Percentiles rank a stretch among this genome's conserved stretches.
Conservation (phyloP, 1,140 invertebrate species). For the Mesaphorura yosii region DNA sequence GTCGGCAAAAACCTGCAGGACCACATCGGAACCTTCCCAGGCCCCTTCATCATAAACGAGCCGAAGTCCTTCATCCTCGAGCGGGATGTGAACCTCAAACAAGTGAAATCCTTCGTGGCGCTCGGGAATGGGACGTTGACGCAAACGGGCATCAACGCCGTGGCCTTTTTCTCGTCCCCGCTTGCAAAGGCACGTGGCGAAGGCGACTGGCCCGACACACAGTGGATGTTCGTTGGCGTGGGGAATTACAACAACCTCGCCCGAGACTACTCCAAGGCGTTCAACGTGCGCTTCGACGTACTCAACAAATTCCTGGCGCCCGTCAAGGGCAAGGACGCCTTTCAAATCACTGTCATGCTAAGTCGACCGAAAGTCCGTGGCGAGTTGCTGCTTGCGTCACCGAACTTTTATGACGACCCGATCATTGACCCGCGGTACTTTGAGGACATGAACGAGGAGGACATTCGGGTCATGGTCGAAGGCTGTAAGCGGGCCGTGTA, state of each 20-base stretch:
- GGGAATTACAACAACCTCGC: slow-evolving; percentile 11
- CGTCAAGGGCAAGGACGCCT: slow-evolving; percentile 27
- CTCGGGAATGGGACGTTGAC: slow-evolving; percentile 27
- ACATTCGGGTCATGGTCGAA: slow-evolving; percentile 31
- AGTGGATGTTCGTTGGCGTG: slow-evolving; percentile 31
- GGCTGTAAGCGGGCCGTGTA: slow-evolving; percentile 27
- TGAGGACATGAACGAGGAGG: slow-evolving; percentile 24
- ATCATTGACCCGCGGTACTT: slow-evolving; percentile 29
- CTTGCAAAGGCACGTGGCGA: slow-evolving; percentile 21
- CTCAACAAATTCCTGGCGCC: slow-evolving; percentile 27
- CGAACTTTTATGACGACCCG: slow-evolving; percentile 21
- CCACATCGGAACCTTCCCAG: slow-evolving; percentile 31
- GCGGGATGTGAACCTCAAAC: slow-evolving; percentile 14
- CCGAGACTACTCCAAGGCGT: slow-evolving; percentile 21
- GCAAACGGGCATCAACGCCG: slow-evolving; percentile 25
- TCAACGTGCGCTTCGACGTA: slow-evolving; percentile 28
- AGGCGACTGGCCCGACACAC: slow-evolving; percentile 28
- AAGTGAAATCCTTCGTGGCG: slow-evolving; percentile 18
- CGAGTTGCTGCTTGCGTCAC: slow-evolving; percentile 21
- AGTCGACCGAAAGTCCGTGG: slow-evolving; percentile 28
- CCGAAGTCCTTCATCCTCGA: slow-evolving; percentile 26
- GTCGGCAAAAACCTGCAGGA: slow-evolving; percentile 31
- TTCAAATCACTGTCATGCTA: slow-evolving; percentile 31
- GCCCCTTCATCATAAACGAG: slow-evolving; percentile 25
- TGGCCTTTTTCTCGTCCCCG: slow-evolving; percentile 28